Conservation (phyloP, 2,797 vertebrate species). For the Thripadectes ignobilis region DNA sequence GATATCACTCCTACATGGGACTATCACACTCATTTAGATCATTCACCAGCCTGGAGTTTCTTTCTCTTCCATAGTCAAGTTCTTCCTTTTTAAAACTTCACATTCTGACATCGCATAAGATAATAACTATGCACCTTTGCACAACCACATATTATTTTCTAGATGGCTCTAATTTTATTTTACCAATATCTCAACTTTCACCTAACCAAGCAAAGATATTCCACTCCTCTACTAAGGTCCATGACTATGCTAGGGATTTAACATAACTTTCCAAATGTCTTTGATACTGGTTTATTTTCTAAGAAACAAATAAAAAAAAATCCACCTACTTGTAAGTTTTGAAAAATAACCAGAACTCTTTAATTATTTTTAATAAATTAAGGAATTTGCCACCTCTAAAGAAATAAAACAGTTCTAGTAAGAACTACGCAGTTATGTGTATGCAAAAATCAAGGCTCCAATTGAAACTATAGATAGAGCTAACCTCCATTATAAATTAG, state of each 20-base stretch:
- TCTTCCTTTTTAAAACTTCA: not conserved
- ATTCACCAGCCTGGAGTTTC: not conserved
- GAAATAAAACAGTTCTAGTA: not conserved
- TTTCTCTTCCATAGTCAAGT: not conserved
- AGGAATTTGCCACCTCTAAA: not conserved
- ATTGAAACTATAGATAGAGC: not conserved
- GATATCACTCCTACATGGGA: accelerated
- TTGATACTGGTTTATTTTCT: not conserved
- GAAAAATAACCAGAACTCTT: not conserved
- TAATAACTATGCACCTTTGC: not conserved
- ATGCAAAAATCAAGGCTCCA: not conserved
- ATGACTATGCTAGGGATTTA: not conserved
- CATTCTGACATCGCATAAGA: not conserved
- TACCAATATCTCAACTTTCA: not conserved
- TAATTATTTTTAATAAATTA: not conserved
- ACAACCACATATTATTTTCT: not conserved
- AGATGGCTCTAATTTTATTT: not conserved
- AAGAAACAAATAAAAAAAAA: not conserved
- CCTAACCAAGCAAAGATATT: not conserved
- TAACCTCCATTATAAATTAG: not conserved
- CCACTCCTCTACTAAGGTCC: not conserved
- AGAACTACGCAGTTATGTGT: not conserved
- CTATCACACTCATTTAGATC: not conserved
- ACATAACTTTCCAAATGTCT: not conserved
- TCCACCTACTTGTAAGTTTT: not conserved